Evolutionary conservation across 2,888 invertebrate species (phyloP), one percentile per base, ranked within the genome.

Genomic region (Drosophila neutralis): DNA sequence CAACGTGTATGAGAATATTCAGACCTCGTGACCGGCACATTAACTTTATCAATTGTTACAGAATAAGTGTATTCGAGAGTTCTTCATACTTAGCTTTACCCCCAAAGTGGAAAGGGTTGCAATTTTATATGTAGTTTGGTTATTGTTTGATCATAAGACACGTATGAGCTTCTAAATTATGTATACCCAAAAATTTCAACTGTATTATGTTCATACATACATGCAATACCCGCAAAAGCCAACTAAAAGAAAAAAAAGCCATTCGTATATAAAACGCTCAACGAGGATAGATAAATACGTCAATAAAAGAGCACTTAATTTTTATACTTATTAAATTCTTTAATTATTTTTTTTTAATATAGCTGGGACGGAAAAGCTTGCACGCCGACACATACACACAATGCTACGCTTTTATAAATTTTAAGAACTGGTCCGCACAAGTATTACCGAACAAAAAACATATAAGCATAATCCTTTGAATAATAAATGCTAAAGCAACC

Each of bases 81-180:
- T 69, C 52, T 62, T 59, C 60, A 70, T 56, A 68, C 69, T 54
- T 40, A 57, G 56, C 51, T 65, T 65, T 64, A 63, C 49, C 38
- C 27, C 24, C 52, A 11, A 65, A 31, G 51, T 73, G 40, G 29
- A 59, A 45, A 62, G 38, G 49, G 36, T 57, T 63, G 74, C 73
- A 62, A 63, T 56, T 78, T 40, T 48, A 53, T 68, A 61, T 64
- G 57, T 64, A 64, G 64, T 69, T 64, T 65, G 33, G 29, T 52
- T 74, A 60, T 73, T 73, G 38, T 78, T 72, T 75, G 51, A 62
- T 59, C 61, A 51, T 68, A 73, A 61, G 60, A 74, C 59, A 57
- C 61, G 49, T 61, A 60, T 61, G 56, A 78, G 58, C 75, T 78
- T 73, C 58, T 68, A 38, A 45, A 68, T 73, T 62, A 67, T 59